A percentile compares a stretch with the other conserved stretches of the same genome.
Evolutionary conservation across 2,113 vertebrate genomes (phyloP).

Genomic region (Pteropus alecto): DNA sequence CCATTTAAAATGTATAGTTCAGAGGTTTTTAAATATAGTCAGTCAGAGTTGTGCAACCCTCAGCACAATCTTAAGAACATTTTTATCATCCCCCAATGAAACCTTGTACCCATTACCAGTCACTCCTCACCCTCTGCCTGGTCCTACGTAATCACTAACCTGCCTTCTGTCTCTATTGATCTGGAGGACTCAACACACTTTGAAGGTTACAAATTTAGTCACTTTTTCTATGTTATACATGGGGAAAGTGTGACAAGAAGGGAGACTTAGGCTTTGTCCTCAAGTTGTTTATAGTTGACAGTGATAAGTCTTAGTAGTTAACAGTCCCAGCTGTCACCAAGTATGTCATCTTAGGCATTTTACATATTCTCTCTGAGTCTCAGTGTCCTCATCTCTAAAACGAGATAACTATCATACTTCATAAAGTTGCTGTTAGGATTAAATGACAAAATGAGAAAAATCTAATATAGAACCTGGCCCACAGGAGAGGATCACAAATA

Average conservation of each 20-base stretch:
- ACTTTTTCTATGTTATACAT: background rate
- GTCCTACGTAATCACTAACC: background rate
- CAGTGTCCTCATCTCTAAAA: constrained; percentile 33
- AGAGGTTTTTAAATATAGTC: constrained; percentile 26
- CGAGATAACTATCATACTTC: background rate
- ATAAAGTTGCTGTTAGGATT: background rate
- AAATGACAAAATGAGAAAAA: background rate
- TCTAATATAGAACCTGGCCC: background rate
- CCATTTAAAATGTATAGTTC: background rate
- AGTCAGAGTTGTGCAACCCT: background rate
- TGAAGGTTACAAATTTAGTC: background rate
- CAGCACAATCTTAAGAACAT: constrained; percentile 1
- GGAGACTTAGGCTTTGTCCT: background rate
- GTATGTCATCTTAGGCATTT: background rate
- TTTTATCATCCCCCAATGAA: constrained; percentile 17
- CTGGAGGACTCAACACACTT: background rate
- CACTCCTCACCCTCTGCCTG: background rate
- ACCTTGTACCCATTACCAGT: background rate
- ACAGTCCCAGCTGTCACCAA: background rate
- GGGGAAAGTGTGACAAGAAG: background rate
- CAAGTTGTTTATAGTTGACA: background rate
- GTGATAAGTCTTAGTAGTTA: background rate
- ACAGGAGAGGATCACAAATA: background rate
- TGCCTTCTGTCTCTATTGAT: background rate
- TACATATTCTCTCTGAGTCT: background rate